Evolutionary conservation across 1,140 invertebrate species (phyloP).

Genomic region (Trichonephila clavata): DNA sequence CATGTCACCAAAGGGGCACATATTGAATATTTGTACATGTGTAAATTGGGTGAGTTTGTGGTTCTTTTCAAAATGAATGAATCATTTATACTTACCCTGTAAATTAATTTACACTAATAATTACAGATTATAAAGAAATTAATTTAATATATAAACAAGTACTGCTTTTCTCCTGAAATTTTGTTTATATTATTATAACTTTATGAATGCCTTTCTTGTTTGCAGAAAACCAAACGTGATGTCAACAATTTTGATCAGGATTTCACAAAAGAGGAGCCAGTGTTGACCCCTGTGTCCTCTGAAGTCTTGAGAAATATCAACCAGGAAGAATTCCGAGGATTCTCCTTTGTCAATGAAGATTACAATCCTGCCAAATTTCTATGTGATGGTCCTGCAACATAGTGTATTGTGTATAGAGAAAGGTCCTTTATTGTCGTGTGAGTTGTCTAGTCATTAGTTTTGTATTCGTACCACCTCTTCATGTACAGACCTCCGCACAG

Average conservation of each 20-base stretch:
- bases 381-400: slow-evolving; percentile 77
- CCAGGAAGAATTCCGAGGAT: slow-evolving; percentile 98
- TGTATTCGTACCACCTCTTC: slow-evolving; percentile 74
- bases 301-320: slow-evolving; percentile 96
- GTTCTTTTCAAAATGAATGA: too few relatives aligned
- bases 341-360: slow-evolving; percentile 97
- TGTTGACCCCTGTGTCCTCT: slow-evolving; percentile 94
- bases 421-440: slow-evolving; percentile 61
- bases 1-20: too few relatives aligned
- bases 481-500: slow-evolving; percentile 71
- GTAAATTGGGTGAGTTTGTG: too few relatives aligned
- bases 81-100: too few relatives aligned
- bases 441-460: slow-evolving; percentile 76
- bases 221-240: slow-evolving; percentile 97
- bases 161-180: too few relatives aligned
- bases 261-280: slow-evolving; percentile 99
- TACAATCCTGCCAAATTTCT: slow-evolving; percentile 88
- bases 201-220: slow-evolving; percentile 7
- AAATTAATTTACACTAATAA: too few relatives aligned
- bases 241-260: slow-evolving; percentile 99
- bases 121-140: too few relatives aligned
- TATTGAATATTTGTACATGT: too few relatives aligned
- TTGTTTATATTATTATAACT: too few relatives aligned
- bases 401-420: slow-evolving; percentile 65
- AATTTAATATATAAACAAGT: too few relatives aligned